Percentiles rank a stretch among this genome's conserved stretches.
Evolutionary conservation across 2,113 vertebrate species (phyloP).

Genomic region (Arvicanthis niloticus): DNA sequence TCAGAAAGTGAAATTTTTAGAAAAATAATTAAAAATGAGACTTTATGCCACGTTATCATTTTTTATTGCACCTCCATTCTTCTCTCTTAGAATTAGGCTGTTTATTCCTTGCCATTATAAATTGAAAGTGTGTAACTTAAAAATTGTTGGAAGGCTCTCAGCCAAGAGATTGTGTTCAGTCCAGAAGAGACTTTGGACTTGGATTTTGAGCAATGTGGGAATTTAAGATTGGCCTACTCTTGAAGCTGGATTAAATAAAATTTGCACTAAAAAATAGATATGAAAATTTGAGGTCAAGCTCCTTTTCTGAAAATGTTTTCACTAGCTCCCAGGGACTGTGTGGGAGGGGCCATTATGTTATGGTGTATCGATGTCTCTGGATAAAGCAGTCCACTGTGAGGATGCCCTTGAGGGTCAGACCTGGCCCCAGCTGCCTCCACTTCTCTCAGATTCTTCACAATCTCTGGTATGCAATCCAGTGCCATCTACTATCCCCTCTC

Average conservation of each 20-base stretch:
- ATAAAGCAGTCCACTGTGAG: background rate
- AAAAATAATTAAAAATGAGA: background rate
- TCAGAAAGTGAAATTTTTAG: conserved; percentile 42
- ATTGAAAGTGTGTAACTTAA: background rate
- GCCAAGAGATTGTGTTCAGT: background rate
- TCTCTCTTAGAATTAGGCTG: background rate
- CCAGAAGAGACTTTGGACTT: background rate
- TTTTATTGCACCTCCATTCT: background rate
- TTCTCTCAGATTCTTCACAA: background rate
- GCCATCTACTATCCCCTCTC: background rate
- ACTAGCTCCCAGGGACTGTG: background rate
- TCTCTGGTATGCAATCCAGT: background rate
- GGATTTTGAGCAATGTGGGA: background rate
- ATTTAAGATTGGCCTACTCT: background rate
- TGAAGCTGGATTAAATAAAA: background rate
- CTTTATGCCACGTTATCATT: background rate
- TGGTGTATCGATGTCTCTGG: background rate
- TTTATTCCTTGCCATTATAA: background rate
- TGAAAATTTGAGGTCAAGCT: background rate
- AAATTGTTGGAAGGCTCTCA: background rate
- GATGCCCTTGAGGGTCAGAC: background rate
- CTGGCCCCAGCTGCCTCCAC: background rate
- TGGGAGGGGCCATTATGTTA: background rate
- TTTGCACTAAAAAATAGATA: background rate
- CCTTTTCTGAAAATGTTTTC: background rate